Evolutionary conservation across 2,888 invertebrate species (phyloP).

Genomic region (Empis stercorea): DNA sequence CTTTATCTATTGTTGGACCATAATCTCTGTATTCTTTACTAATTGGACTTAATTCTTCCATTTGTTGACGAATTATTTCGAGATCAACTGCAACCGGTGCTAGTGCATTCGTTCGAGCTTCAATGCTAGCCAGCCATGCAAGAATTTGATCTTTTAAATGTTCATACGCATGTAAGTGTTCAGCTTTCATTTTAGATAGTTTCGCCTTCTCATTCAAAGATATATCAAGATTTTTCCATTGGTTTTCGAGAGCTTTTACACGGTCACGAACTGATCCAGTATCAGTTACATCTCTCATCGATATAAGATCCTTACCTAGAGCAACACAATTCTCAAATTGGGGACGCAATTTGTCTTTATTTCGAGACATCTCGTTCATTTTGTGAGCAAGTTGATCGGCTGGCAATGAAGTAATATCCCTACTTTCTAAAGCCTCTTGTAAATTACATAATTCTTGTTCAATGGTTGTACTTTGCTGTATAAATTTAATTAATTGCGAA

Average conservation of each 20-base stretch:
- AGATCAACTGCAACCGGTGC: slow-evolving; percentile 80
- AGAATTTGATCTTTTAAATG: slow-evolving; percentile 62
- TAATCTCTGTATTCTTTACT: slow-evolving; percentile 82
- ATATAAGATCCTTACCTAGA: slow-evolving; percentile 66
- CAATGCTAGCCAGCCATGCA: slow-evolving; percentile 74
- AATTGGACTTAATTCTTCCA: slow-evolving; percentile 72
- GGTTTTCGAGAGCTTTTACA: slow-evolving; percentile 73
- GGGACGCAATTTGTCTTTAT: slow-evolving; percentile 47
- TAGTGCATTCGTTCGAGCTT: slow-evolving; percentile 59
- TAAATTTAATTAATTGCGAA: slow-evolving; percentile 52
- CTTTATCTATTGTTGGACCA: slow-evolving; percentile 71
- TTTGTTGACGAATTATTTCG: slow-evolving; percentile 70
- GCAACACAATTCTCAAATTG: slow-evolving; percentile 66
- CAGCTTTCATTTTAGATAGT: slow-evolving; percentile 68
- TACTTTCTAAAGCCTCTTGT: slow-evolving; percentile 58
- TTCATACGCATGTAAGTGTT: slow-evolving; percentile 79
- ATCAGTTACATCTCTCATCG: slow-evolving; percentile 81
- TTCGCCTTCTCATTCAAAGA: slow-evolving; percentile 74
- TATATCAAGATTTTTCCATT: slow-evolving; percentile 78
- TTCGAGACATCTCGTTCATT: slow-evolving; percentile 38
- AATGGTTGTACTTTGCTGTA: slow-evolving; percentile 49
- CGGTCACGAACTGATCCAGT: slow-evolving; percentile 70
- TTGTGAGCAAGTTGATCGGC: slow-evolving; percentile 50
- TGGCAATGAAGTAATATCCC: slow-evolving; percentile 54
- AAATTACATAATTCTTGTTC: slow-evolving; percentile 60